These are phyloP conservation scores for Myripristis jacobus DNA, from an alignment of 2,797 vertebrate genomes.

Conservation along the genomic window DNA sequence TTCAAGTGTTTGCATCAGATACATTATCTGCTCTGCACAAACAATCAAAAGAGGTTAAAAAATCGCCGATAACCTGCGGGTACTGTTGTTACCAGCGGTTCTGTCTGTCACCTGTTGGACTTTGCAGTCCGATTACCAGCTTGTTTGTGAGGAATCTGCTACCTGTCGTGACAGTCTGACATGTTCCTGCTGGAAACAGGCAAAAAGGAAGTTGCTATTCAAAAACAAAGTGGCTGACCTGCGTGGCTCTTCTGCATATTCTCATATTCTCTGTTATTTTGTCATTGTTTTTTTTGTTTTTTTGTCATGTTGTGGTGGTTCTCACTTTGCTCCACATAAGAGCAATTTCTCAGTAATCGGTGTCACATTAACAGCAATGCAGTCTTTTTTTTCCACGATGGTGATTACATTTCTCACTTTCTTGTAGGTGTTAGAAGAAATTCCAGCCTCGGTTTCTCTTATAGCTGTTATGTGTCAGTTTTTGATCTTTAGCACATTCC, in stretches of 20 bases:
- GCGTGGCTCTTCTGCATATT: no score
- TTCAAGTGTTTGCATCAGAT: conserved; percentile 24
- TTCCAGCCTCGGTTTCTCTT: no score
- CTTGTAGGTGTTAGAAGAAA: no score
- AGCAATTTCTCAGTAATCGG: neutral
- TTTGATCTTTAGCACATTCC: no score
- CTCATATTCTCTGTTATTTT: neutral
- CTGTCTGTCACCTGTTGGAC: conserved; percentile 61
- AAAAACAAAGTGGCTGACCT: conserved; percentile 12
- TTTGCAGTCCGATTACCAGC: conserved; percentile 54
- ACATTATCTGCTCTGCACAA: conserved; percentile 51
- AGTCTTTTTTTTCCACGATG: no score
- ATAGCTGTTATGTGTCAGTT: no score
- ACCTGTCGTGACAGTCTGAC: conserved; percentile 34
- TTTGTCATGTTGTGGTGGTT: neutral
- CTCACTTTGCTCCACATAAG: neutral
- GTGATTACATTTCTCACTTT: no score
- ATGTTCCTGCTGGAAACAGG: conserved; percentile 27
- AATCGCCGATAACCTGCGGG: conserved; percentile 54
- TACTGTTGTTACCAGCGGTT: conserved; percentile 13
- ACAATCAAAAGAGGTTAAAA: conserved; percentile 42
- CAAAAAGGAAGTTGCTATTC: conserved; percentile 43
- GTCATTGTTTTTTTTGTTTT: neutral
- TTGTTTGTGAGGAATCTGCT: conserved; percentile 41
- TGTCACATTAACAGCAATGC: neutral